phyloP scores from a whole-genome alignment of 2,797 vertebrate species.

The Parauchenoglanis punctatus region DNA sequence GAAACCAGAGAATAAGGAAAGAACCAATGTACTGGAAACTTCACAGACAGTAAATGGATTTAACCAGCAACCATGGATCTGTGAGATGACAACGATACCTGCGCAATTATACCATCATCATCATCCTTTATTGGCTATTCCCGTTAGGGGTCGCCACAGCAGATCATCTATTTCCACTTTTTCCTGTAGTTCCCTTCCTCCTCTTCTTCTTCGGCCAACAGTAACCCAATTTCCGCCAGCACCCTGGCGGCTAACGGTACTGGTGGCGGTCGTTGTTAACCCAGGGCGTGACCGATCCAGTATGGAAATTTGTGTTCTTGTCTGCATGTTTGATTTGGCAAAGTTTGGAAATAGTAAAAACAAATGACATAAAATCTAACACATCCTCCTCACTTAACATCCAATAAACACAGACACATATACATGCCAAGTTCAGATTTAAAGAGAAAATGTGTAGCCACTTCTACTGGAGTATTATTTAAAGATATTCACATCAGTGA shows the following conservation, averaged over 20 bases:
- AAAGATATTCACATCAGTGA: background rate
- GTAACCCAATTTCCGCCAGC: too few relatives aligned
- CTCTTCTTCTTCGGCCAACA: too few relatives aligned
- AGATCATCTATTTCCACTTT: too few relatives aligned
- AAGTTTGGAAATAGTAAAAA: background rate
- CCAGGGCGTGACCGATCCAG: too few relatives aligned
- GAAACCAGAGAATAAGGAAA: background rate
- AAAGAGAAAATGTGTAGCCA: background rate
- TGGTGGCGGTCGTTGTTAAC: too few relatives aligned
- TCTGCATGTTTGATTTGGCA: too few relatives aligned
- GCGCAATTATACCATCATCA: background rate
- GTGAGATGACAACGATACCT: background rate
- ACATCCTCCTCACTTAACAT: background rate
- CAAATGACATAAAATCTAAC: background rate
- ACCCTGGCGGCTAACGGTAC: too few relatives aligned
- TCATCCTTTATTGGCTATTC: too few relatives aligned
- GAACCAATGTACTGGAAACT: background rate
- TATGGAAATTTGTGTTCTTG: too few relatives aligned
- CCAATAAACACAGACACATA: background rate
- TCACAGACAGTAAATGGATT: background rate
- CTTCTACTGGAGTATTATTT: constrained; percentile 2
- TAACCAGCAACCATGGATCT: background rate
- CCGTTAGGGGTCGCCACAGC: too few relatives aligned
- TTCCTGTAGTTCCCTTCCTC: too few relatives aligned
- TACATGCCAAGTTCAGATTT: background rate